A percentile compares a stretch with the other conserved stretches of the same genome.
These are phyloP conservation scores for Hirtodrosophila duncani DNA, from an alignment of 2,888 invertebrate species.

Conservation along the genomic window DNA sequence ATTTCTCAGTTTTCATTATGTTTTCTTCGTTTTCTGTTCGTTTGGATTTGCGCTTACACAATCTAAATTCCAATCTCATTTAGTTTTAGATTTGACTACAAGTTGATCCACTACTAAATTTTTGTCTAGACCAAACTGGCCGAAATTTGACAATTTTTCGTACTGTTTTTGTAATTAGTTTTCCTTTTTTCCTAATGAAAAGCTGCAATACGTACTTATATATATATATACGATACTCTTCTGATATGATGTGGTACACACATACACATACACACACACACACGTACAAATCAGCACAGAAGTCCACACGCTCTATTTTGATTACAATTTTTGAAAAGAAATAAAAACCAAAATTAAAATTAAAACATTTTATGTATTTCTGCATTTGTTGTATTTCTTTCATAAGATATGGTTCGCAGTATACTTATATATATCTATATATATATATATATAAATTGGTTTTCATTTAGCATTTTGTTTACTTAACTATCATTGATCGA, in stretches of 20 bases:
- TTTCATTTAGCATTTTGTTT: constrained; percentile 61
- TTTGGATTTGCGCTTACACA: too few relatives aligned
- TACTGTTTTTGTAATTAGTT: constrained; percentile 15
- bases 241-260: constrained; percentile 8
- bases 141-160: too few relatives aligned
- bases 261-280: constrained; percentile 18
- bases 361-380: constrained; percentile 12
- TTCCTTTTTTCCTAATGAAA: too few relatives aligned
- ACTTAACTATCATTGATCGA: constrained; percentile 9
- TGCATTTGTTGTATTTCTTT: constrained; percentile 50
- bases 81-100: too few relatives aligned
- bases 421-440: too few relatives aligned
- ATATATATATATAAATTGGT: too few relatives aligned
- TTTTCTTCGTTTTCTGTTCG: too few relatives aligned
- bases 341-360: constrained; percentile 8
- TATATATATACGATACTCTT: constrained; percentile 9
- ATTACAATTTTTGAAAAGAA: constrained; percentile 33
- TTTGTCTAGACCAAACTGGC: too few relatives aligned
- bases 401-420: constrained; percentile 22
- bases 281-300: constrained; percentile 12
- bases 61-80: too few relatives aligned
- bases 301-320: constrained; percentile 7
- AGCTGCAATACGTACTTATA: constrained; percentile 12
- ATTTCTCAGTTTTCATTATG: too few relatives aligned
- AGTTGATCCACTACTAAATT: too few relatives aligned